Conservation (phyloP, 2,797 vertebrate genomes). For the Molossus alvarezi region DNA sequence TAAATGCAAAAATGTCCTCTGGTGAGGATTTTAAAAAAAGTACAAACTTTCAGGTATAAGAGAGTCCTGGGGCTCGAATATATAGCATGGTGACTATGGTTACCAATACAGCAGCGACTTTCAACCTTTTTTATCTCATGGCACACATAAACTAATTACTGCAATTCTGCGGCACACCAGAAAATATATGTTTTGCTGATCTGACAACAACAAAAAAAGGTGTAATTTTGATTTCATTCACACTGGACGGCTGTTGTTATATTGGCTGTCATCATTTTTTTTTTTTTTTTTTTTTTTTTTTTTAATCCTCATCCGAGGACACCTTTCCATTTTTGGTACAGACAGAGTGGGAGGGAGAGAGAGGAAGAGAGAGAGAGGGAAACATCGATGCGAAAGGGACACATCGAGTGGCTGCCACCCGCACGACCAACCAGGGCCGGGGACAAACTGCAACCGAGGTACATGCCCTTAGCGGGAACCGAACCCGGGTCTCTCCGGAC, state of each 20-base stretch:
- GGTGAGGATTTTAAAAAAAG: neutral
- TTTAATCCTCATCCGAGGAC: no score
- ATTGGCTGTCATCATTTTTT: neutral
- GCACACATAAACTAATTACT: neutral
- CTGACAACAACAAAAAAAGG: neutral
- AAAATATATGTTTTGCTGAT: neutral
- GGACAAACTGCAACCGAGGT: no score
- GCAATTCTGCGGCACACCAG: neutral
- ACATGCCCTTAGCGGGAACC: no score
- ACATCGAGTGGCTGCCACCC: no score
- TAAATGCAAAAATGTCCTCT: no score
- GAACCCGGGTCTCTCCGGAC: no score
- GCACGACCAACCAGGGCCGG: no score
- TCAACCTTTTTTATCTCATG: neutral
- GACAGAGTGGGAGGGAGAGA: no score
- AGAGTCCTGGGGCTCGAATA: neutral
- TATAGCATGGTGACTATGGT: neutral
- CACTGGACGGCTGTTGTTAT: neutral
- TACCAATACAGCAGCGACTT: neutral
- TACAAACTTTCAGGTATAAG: neutral
- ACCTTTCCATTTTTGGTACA: no score
- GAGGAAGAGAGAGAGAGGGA: no score
- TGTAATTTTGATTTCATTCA: neutral
- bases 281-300: no score
- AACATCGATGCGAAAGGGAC: no score